phyloP scores from a whole-genome alignment of 1,140 invertebrate species.

The Dreissena polymorpha region DNA sequence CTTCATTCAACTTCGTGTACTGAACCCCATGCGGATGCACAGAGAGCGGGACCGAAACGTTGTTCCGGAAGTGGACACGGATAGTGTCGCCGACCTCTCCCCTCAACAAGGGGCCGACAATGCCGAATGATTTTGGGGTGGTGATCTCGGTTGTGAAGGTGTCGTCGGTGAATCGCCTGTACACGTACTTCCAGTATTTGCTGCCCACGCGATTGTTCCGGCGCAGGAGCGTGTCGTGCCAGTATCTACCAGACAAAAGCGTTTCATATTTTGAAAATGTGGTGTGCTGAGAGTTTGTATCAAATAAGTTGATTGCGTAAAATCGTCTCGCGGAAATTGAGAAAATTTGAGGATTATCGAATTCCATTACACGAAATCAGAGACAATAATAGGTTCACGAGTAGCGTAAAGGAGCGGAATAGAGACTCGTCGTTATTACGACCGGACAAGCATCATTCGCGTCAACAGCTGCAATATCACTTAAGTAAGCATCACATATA shows the following conservation, averaged over 20 bases:
- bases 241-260: background rate
- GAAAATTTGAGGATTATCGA: background rate
- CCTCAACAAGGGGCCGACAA: conserved; percentile 67
- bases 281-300: too few species aligned
- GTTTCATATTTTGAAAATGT: too few species aligned
- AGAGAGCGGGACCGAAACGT: conserved; percentile 61
- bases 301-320: too few species aligned
- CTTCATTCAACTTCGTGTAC: conserved; percentile 62
- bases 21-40: conserved; percentile 67
- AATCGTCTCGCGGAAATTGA: too few species aligned
- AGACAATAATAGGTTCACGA: too few species aligned
- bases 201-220: conserved; percentile 60
- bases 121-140: conserved; percentile 62
- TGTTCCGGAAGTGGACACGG: conserved; percentile 68
- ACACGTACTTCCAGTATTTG: conserved; percentile 67
- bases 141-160: conserved; percentile 59
- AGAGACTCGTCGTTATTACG: too few species aligned
- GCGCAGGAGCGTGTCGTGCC: conserved; percentile 28
- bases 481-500: too few species aligned
- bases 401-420: too few species aligned
- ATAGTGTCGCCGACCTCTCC: conserved; percentile 70
- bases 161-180: conserved; percentile 68
- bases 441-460: too few species aligned
- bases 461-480: too few species aligned
- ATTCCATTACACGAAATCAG: background rate